phyloP scores from a whole-genome alignment of 2,797 vertebrate genomes.

The Galagoides demidoff region DNA sequence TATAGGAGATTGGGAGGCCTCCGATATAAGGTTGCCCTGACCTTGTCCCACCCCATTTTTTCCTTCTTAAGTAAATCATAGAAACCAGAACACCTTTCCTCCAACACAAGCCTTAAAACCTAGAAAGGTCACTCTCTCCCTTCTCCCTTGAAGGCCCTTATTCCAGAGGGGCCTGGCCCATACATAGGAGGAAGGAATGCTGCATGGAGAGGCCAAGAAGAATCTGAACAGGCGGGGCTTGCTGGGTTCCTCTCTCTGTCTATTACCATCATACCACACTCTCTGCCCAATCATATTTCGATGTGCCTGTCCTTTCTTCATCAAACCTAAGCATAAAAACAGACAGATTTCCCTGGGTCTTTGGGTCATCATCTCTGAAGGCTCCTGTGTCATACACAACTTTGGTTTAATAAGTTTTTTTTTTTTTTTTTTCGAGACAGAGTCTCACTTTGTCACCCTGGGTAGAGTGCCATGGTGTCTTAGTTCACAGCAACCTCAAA shows the following conservation, averaged over 20 bases:
- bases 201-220: neutral
- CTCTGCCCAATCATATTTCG: no score
- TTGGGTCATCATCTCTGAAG: neutral
- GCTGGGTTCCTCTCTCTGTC: neutral
- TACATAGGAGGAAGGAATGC: neutral
- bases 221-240: neutral
- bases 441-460: no score
- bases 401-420: neutral
- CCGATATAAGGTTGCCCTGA: neutral
- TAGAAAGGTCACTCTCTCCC: neutral
- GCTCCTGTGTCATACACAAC: neutral
- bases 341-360: neutral
- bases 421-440: no score
- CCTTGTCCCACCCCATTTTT: neutral
- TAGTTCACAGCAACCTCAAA: no score
- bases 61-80: neutral
- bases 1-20: neutral
- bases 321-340: neutral
- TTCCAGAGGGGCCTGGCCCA: neutral
- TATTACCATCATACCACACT: neutral
- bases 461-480: no score
- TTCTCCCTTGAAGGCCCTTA: neutral
- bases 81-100: neutral
- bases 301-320: neutral
- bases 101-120: neutral